Base-by-base conservation (phyloP, 2,888 invertebrate species). In the Poecilobothrus nobilitatus region DNA sequence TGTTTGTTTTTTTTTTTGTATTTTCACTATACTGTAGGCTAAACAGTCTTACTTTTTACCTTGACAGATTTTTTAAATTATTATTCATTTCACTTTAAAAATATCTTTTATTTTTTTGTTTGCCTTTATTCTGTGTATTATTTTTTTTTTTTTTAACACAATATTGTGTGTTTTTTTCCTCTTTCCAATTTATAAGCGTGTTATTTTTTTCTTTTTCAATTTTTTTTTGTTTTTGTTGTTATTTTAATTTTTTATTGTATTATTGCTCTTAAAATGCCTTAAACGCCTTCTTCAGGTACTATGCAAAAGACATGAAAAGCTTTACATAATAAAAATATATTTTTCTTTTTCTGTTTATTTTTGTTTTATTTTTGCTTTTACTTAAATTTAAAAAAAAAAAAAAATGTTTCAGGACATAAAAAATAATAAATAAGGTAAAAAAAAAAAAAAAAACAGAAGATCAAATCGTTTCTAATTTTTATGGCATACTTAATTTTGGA, bases 41-140 rank as follows among this genome's bases (percentile, higher is more conserved):
- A 53, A 53, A 53, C 53, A 53, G 15, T 41, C 27, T 27, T 27
- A 27, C 27, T 53, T 53, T n/a, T 53, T 53, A 53, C 53, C 53
- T 53, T 53, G 53, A 53, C 53, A 53, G 53, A 53, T 53, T 53
- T 53, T 53, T n/a, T 53, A 53, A 53, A 53, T 53, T 53, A 53
- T 53, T 53, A 53, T 53, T 53, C 53, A 53, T 53, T 53, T 53
- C 15, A 18, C 18, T 53, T 18, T 18, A 41, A 27, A 37, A 37
- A 37, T 37, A 2, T 37, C 1, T 37, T 37, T 8, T 37, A 37
- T 37, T 37, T 37, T 12, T 37, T n/a, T n/a, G n/a, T n/a, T n/a
- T n/a, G n/a, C n/a, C n/a, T n/a, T n/a, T n/a, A n/a, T n/a, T n/a
- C n/a, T n/a, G n/a, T n/a, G n/a, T n/a, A n/a, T n/a, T 37, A 27